Evolutionary conservation across 2,888 invertebrate species (phyloP), one percentile per base, ranked within the genome.

Genomic region (Noctuana brunneofusca): DNA sequence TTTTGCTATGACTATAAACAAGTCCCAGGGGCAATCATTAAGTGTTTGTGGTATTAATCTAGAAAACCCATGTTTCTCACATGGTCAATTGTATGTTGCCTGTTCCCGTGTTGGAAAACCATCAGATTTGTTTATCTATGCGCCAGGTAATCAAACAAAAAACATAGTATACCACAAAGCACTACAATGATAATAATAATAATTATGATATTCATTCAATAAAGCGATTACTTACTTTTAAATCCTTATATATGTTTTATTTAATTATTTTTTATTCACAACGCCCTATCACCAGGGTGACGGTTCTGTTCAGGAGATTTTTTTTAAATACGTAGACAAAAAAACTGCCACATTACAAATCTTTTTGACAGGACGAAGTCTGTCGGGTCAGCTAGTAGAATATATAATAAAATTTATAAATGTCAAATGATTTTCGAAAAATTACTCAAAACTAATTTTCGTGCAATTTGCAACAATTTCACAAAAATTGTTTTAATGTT

Each of bases 211-310:
- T 24, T 3, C n/a, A n/a, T n/a, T n/a, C 27, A 27, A 27, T 27
- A 27, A 70, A 70, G 69, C 58, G 67, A 68, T 70, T 68, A 70
- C 69, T 68, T 68, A 69, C 52, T 66, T 69, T 70, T 69, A 70
- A 69, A 68, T 71, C 12, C 67, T 71, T 68, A 69, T 70, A 69
- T 69, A 58, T 68, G 67, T 71, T 71, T 68, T 66, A 69, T 72
- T 70, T 69, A 68, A 70, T 68, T 70, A 71, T 70, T 68, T 68
- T 54, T 69, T 67, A 71, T 69, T 70, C 67, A 69, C 69, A 70
- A 68, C 65, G 69, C 66, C 57, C 66, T 69, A 69, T 71, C 67
- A 68, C 66, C 69, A 69, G 69, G 68, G 70, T 69, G 69, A 72
- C 66, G 68, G 70, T 71, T 70, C 68, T 71, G 68, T 69, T 72